phyloP scores from a whole-genome alignment of 2,113 vertebrate species.

The Equus przewalskii region DNA sequence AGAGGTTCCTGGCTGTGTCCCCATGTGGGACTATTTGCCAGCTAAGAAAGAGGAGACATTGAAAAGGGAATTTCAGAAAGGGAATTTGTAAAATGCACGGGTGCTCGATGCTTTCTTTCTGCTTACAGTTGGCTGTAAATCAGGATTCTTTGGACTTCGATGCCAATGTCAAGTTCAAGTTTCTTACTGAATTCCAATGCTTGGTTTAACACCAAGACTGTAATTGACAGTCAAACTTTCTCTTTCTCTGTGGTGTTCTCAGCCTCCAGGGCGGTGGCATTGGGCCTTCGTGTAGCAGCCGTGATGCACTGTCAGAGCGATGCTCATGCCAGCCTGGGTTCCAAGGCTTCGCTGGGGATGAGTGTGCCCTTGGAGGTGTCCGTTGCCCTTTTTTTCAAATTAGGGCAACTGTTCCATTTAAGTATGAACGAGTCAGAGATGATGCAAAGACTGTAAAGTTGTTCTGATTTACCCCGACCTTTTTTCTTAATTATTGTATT shows the following conservation, averaged over 20 bases:
- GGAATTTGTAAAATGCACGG: not conserved
- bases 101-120: not conserved
- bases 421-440: not conserved
- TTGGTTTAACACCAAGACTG: not conserved
- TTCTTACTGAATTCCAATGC: not conserved
- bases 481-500: not conserved
- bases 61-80: not conserved
- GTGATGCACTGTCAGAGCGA: constrained; percentile 55
- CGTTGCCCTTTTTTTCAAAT: constrained; percentile 84
- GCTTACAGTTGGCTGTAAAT: constrained; percentile 83
- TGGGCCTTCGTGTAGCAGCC: constrained; percentile 66
- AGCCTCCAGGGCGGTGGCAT: constrained; percentile 64
- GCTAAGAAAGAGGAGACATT: not conserved
- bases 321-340: constrained; percentile 82
- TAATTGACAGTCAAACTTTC: no score
- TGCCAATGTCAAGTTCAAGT: constrained; percentile 88
- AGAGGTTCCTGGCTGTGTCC: not conserved
- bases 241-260: not conserved
- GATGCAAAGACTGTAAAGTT: not conserved
- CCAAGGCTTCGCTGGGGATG: constrained; percentile 78
- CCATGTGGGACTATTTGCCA: not conserved
- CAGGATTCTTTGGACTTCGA: constrained; percentile 87
- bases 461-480: not conserved
- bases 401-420: constrained; percentile 64
- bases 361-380: constrained; percentile 79